Conservation (phyloP, 2,888 invertebrate genomes). For the Drosophila cognata region DNA sequence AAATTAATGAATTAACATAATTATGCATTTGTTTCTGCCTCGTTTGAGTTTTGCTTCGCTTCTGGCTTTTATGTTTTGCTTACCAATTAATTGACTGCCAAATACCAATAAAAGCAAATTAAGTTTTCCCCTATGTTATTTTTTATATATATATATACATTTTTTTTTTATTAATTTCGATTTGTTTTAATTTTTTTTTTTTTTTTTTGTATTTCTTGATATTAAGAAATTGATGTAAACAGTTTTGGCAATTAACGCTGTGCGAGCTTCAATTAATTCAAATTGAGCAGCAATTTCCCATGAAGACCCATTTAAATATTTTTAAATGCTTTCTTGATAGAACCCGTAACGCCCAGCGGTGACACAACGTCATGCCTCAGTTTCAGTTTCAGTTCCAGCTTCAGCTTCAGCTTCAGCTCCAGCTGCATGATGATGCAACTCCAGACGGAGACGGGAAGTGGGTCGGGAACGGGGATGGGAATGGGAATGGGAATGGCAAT, state of each 20-base stretch:
- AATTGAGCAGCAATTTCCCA: slow-evolving; percentile 59
- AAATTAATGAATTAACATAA: slow-evolving; percentile 74
- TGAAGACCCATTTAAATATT: slow-evolving; percentile 40
- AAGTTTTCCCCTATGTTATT: slow-evolving; percentile 14
- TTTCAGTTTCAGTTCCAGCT: slow-evolving; percentile 38
- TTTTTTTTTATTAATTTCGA: neutral
- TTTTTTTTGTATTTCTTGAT: slow-evolving; percentile 15
- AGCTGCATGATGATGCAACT: slow-evolving; percentile 59
- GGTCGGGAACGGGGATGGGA: neutral
- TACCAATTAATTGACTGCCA: slow-evolving; percentile 71
- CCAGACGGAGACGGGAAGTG: slow-evolving; percentile 15
- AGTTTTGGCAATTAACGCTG: slow-evolving; percentile 51
- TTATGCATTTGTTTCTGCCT: slow-evolving; percentile 67
- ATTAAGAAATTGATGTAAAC: slow-evolving; percentile 37
- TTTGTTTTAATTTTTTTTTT: neutral
- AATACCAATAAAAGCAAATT: slow-evolving; percentile 44
- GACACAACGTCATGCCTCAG: slow-evolving; percentile 56
- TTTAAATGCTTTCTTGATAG: slow-evolving; percentile 9
- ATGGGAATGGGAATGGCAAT: neutral
- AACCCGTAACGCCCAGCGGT: slow-evolving; percentile 8
- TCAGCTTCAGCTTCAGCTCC: slow-evolving; percentile 32
- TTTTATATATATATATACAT: neutral
- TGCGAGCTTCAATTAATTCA: slow-evolving; percentile 60
- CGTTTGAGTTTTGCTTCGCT: slow-evolving; percentile 20
- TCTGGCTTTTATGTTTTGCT: slow-evolving; percentile 70